These are phyloP conservation scores for Harpegnathos saltator DNA, from an alignment of 1,140 invertebrate species.

Conservation along the genomic window DNA sequence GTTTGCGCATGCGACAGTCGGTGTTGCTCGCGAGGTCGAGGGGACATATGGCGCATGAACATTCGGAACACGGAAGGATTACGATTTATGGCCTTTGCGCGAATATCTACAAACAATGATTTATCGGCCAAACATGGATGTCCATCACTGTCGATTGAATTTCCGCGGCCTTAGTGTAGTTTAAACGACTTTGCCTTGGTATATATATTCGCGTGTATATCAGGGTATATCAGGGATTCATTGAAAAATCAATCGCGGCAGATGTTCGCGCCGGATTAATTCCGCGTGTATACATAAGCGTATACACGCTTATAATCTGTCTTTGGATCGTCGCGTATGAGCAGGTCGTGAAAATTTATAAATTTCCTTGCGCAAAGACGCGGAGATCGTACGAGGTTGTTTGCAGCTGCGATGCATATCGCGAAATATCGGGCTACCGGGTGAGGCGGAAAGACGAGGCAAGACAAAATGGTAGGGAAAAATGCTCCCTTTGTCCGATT, in stretches of 20 bases:
- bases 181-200: conserved; percentile 46
- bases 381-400: neutral
- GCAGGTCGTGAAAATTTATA: conserved; percentile 50
- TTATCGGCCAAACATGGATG: conserved; percentile 40
- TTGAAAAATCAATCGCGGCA: conserved; percentile 34
- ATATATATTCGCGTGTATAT: conserved; percentile 62
- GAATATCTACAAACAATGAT: conserved; percentile 46
- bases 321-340: conserved; percentile 27
- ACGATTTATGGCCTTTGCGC: conserved; percentile 41
- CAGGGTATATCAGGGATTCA: conserved; percentile 5
- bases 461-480: neutral
- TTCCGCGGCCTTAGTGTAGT: conserved; percentile 26
- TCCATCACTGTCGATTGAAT: conserved; percentile 42
- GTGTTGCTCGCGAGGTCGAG: conserved; percentile 15
- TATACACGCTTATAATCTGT: conserved; percentile 35
- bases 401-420: neutral
- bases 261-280: conserved; percentile 50
- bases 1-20: neutral
- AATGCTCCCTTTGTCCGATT: neutral
- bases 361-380: conserved; percentile 35
- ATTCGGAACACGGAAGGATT: conserved; percentile 45
- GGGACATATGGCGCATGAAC: conserved; percentile 26
- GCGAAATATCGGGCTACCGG: conserved; percentile 14
- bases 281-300: neutral
- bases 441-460: neutral